Evolutionary conservation across 2,113 vertebrate genomes (phyloP).

Genomic region (Hemicordylus capensis): DNA sequence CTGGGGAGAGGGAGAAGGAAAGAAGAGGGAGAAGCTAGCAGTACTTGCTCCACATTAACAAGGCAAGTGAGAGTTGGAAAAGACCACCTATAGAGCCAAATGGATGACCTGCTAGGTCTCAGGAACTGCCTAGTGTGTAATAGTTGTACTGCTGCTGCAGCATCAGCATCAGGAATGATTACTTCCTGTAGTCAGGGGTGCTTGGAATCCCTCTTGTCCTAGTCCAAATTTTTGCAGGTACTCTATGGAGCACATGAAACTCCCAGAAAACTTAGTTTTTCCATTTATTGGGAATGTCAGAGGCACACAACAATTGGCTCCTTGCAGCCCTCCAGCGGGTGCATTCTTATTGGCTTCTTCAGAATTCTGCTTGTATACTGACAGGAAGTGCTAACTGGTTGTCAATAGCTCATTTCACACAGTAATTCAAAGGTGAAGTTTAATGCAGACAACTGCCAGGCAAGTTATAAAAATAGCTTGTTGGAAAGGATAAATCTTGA

Average conservation of each 20-base stretch:
- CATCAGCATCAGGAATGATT: too few relatives aligned
- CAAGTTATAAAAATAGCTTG: slow-evolving; percentile 27
- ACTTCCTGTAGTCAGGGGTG: neutral
- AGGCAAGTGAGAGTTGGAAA: neutral
- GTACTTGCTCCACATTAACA: neutral
- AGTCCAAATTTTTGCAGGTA: neutral
- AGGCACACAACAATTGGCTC: neutral
- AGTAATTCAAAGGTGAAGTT: neutral
- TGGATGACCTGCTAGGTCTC: too few relatives aligned
- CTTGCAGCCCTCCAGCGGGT: neutral
- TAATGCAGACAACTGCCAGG: neutral
- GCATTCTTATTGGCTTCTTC: neutral
- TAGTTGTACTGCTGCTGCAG: too few relatives aligned
- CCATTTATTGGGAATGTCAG: neutral
- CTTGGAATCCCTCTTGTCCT: too few relatives aligned
- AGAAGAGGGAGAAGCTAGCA: neutral
- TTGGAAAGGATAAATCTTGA: slow-evolving; percentile 33
- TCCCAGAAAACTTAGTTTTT: neutral
- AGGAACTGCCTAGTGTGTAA: neutral
- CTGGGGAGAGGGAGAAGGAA: neutral
- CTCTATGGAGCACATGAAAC: neutral
- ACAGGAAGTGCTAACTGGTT: fast-evolving
- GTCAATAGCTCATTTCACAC: neutral
- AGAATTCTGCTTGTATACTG: neutral
- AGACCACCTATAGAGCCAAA: neutral